Base-by-base conservation (phyloP, 2,888 invertebrate species). In the Andrena marginata region DNA sequence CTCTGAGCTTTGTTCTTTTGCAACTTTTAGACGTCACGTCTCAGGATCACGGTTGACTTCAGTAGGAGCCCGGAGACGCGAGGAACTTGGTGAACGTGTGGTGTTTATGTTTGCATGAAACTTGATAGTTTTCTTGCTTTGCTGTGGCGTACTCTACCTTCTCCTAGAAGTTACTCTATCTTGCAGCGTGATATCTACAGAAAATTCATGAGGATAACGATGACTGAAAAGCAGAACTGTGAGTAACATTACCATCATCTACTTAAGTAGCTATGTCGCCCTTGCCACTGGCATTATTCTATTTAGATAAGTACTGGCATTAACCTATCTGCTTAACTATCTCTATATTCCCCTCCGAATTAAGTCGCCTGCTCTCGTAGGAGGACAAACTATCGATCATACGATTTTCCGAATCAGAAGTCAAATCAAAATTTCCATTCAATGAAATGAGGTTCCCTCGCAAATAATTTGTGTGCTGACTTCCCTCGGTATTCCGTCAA, bases 311-410 rank as follows among this genome's bases (percentile, higher is more conserved):
- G 35, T 70, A 60, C 42, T 8, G 10, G 69, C 8, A 69, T 69
- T 59, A 69, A 42, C 48, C 70, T 70, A 70, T 70, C 70, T 70
- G 31, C 29, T 70, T 60, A 60, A 70, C 70, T 48, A 31, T 60
- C 59, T 29, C 31, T 60, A 70, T 70, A 60, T 48, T 70, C 48
- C 69, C n/a, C 35, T 70, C 60, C 13, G 35, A 70, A 70, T 70
- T 60, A 70, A 59, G 13, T 42, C 23, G 48, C 42, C 4, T 33
- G 42, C 26, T 23, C 26, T 48, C n/a, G n/a, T 20, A 31, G 31
- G 60, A 62, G 33, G 35, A 10, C 10, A 33, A 4, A 35, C 8
- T 29, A 70, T 70, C 48, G 59, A 60, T 70, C 20, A 4, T 20
- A 33, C 33, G 33, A 33, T 10, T 33, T 26, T 56, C 35, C n/a